phyloP scores from a whole-genome alignment of 2,797 vertebrate species.

The Dryobates pubescens region DNA sequence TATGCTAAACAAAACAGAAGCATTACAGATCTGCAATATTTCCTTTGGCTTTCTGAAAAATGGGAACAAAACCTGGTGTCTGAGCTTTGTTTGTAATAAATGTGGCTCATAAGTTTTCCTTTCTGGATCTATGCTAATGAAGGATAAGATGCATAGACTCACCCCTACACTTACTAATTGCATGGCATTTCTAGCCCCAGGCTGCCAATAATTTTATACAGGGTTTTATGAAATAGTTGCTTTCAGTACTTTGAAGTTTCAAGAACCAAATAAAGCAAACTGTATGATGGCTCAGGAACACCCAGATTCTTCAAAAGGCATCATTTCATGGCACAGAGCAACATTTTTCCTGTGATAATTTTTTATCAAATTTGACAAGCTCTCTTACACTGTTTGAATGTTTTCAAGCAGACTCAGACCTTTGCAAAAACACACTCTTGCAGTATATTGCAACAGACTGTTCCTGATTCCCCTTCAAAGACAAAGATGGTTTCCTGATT shows the following conservation, averaged over 20 bases:
- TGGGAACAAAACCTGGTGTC: not conserved
- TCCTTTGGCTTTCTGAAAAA: conserved; percentile 17
- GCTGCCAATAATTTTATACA: not conserved
- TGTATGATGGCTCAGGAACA: not conserved
- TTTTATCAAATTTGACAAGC: not conserved
- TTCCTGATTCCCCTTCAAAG: no score
- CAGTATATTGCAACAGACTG: not conserved
- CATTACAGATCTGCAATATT: not conserved
- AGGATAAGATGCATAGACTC: not conserved
- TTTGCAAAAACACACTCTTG: not conserved
- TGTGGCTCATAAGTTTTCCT: not conserved
- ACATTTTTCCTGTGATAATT: not conserved
- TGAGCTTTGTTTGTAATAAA: not conserved
- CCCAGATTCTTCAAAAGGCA: not conserved
- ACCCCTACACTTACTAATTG: not conserved
- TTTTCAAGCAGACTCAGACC: not conserved
- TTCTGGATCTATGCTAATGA: not conserved
- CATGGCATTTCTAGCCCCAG: not conserved
- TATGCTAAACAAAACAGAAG: not conserved
- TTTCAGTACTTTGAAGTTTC: conserved; percentile 13
- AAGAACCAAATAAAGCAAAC: not conserved
- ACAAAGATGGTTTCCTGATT: no score
- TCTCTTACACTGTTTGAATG: not conserved
- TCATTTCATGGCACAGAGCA: not conserved
- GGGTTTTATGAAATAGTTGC: not conserved